Base-by-base conservation (phyloP, 2,888 invertebrate species). In the Cosmia pyralina region DNA sequence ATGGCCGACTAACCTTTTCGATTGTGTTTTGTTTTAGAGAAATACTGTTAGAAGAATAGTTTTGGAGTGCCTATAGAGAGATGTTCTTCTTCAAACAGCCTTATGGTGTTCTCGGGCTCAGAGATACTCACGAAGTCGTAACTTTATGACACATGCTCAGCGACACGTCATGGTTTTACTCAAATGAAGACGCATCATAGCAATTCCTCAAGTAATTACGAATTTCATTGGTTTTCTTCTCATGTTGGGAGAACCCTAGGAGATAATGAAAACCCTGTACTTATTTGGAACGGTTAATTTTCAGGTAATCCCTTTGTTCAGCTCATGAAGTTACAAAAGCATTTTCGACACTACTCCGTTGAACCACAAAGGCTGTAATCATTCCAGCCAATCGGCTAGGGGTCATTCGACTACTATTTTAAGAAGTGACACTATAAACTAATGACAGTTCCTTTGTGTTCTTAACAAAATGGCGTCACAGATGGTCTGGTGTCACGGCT, bases 1-100 rank as follows among this genome's bases (percentile, higher is more conserved):
- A 94, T 93, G 94, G 94, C 92, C 88, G 79, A 74, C 66, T 77
- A 74, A 72, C 81, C 69, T 75, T 81, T 78, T 66, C 64, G 22
- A 84, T 77, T 81, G 77, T 80, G 78, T 85, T 79, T 77, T 44
- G 80, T 67, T 75, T 85, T 70, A 69, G 64, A 62, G 28, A 60
- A 63, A 55, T 77, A 85, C 82, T 85, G 85, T 85, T 82, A 82
- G 4, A 19, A 58, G 4, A 52, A 13, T n/a, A 17, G 10, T 80
- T 74, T 80, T 41, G 28, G 15, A 44, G 50, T 50, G 13, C 34
- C 0, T 52, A 19, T 5, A 53, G n/a, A 44, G 22, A 60, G 1
- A 28, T 13, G 34, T 34, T 48, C n/a, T 2, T 55, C 17, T 48
- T 55, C 17, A n/a, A 58, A 10, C 2, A 19, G 15, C 22, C 6